A percentile compares a stretch with the other conserved stretches of the same genome.
phyloP scores from a whole-genome alignment of 1,140 invertebrate species.

The Drosophila littoralis region DNA sequence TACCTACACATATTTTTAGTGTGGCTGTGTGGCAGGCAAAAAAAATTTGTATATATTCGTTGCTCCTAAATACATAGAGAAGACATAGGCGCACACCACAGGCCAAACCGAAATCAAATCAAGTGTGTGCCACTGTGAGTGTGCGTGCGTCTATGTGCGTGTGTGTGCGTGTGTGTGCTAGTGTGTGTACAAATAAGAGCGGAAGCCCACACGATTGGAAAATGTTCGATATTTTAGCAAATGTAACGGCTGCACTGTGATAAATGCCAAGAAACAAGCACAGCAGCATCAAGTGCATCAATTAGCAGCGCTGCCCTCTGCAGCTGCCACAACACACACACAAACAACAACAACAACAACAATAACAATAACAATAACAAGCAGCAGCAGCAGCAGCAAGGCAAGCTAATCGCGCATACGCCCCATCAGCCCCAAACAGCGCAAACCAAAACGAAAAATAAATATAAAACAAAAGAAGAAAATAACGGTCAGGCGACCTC shows the following conservation, averaged over 20 bases:
- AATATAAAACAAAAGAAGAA: constrained; percentile 16
- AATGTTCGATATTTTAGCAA: constrained; percentile 52
- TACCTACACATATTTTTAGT: constrained; percentile 71
- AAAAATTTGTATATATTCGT: constrained; percentile 79
- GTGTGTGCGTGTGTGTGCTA: constrained; percentile 33
- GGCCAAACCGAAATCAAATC: constrained; percentile 42
- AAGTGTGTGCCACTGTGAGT: constrained; percentile 11
- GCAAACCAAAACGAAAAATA: constrained; percentile 9
- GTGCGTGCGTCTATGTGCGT: constrained; percentile 12
- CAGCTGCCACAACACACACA: constrained; percentile 14
- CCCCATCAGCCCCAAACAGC: constrained; percentile 54
- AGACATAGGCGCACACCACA: constrained; percentile 33
- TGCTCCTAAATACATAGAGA: constrained; percentile 70
- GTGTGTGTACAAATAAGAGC: constrained; percentile 46
- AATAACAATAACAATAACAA: constrained; percentile 18
- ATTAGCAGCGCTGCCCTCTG: constrained; percentile 21
- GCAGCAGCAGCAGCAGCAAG: constrained; percentile 4
- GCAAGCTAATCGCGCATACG: constrained; percentile 73
- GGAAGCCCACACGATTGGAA: constrained; percentile 51
- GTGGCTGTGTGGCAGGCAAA: constrained; percentile 63
- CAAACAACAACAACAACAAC: constrained; percentile 19
- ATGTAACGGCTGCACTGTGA: constrained; percentile 32
- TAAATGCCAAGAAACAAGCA: constrained; percentile 18
- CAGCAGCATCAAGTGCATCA: constrained; percentile 29
- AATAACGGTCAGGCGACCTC: constrained; percentile 57